Evolutionary conservation across 2,797 vertebrate genomes (phyloP).

Genomic region (Manis crassicaudata): DNA sequence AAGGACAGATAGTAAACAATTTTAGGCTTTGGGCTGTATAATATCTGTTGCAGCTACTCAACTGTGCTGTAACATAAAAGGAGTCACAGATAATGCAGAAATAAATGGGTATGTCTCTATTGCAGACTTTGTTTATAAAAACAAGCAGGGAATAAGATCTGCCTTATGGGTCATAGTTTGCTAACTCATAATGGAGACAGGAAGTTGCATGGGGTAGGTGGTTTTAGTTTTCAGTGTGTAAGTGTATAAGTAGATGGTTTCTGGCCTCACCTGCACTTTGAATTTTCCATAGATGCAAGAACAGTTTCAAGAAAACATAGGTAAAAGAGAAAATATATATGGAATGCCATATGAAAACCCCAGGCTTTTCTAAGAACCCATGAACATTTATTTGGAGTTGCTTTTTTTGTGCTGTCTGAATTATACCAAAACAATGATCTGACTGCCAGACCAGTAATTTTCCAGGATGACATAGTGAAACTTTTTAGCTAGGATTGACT

Average conservation of each 20-base stretch:
- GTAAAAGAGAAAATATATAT: slow-evolving; percentile 28
- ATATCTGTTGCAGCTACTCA: not conserved
- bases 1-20: not conserved
- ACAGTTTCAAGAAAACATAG: not conserved
- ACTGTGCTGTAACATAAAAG: not conserved
- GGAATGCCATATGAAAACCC: not conserved
- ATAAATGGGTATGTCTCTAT: not conserved
- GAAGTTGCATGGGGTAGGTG: not conserved
- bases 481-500: not conserved
- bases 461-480: not conserved
- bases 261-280: not conserved
- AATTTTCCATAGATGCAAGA: not conserved
- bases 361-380: not conserved
- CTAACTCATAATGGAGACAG: not conserved
- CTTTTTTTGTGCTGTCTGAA: slow-evolving; percentile 5
- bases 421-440: not conserved
- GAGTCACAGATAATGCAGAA: not conserved
- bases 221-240: not conserved
- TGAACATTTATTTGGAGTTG: not conserved
- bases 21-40: not conserved
- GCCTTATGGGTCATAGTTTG: not conserved
- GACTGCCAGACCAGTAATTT: not conserved
- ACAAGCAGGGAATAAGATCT: not conserved
- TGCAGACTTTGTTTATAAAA: not conserved
- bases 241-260: not conserved